Conservation (phyloP, 2,888 invertebrate genomes). For the Gymnosoma rotundatum region DNA sequence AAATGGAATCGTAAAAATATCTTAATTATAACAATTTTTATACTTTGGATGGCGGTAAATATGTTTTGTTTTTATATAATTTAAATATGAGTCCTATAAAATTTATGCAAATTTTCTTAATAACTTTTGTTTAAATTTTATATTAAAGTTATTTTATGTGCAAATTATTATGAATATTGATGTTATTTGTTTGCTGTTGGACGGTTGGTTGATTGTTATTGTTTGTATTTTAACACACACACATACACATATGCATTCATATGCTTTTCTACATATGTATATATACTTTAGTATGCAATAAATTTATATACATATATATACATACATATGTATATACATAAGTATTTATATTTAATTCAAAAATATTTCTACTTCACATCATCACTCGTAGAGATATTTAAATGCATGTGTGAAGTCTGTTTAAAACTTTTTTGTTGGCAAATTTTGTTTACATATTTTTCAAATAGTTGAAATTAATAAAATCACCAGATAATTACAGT, state of each 20-base stretch:
- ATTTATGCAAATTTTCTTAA: conserved; percentile 60
- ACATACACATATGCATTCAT: too few relatives aligned
- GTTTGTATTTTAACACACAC: not conserved
- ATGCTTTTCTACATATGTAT: too few relatives aligned
- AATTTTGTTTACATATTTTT: conserved; percentile 38
- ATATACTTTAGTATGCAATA: not conserved
- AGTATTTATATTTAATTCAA: conserved; percentile 6
- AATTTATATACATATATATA: not conserved
- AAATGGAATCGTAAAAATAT: conserved; percentile 23
- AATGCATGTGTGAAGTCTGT: not conserved
- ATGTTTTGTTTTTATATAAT: conserved; percentile 27
- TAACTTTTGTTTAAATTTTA: conserved; percentile 57
- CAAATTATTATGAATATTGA: conserved; percentile 29
- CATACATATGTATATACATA: not conserved
- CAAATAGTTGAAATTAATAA: conserved; percentile 49
- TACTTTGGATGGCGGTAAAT: not conserved
- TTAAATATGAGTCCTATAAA: conserved; percentile 43
- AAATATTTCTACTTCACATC: conserved; percentile 3
- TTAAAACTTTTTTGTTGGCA: conserved; percentile 53
- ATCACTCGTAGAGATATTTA: not conserved
- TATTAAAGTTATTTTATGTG: conserved; percentile 33
- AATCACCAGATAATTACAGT: conserved; percentile 24
- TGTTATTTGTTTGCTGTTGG: conserved; percentile 17
- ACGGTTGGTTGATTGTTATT: conserved; percentile 1
- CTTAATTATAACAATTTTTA: conserved; percentile 12